A percentile compares a stretch with the other conserved stretches of the same genome.
phyloP scores from a whole-genome alignment of 2,113 vertebrate genomes.

The Pipa parva region DNA sequence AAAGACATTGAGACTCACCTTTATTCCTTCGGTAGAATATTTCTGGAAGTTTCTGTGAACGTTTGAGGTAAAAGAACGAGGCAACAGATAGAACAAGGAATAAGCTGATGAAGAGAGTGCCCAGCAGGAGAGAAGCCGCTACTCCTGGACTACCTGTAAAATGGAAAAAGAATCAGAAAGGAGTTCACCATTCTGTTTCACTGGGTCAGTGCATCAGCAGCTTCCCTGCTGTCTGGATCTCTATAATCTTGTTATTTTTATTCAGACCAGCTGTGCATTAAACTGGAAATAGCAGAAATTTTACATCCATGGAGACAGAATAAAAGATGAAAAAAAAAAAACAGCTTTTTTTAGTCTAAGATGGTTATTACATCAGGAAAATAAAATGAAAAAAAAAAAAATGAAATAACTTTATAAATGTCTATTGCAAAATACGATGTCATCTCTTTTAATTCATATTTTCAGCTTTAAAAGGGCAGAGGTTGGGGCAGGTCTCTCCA shows the following conservation, averaged over 20 bases:
- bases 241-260: background rate
- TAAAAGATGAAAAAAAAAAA: background rate
- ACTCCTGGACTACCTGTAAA: constrained; percentile 76
- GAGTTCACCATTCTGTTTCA: background rate
- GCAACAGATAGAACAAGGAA: constrained; percentile 88
- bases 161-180: background rate
- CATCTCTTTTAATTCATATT: too few relatives aligned
- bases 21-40: constrained; percentile 82
- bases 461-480: too few relatives aligned
- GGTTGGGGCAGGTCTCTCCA: too few relatives aligned
- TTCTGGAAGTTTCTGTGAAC: constrained; percentile 77
- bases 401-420: too few relatives aligned
- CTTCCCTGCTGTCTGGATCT: background rate
- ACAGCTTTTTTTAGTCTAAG: background rate
- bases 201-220: background rate
- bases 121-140: constrained; percentile 83
- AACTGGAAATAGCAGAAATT: background rate
- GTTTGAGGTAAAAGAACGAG: constrained; percentile 95
- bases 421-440: too few relatives aligned
- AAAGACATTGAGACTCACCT: constrained; percentile 58
- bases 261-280: background rate
- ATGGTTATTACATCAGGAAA: too few relatives aligned
- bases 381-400: too few relatives aligned
- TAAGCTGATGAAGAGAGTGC: constrained; percentile 82
- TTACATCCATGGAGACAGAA: too few relatives aligned